Conservation (phyloP, 1,140 invertebrate genomes). For the Armadillidium nasatum region DNA sequence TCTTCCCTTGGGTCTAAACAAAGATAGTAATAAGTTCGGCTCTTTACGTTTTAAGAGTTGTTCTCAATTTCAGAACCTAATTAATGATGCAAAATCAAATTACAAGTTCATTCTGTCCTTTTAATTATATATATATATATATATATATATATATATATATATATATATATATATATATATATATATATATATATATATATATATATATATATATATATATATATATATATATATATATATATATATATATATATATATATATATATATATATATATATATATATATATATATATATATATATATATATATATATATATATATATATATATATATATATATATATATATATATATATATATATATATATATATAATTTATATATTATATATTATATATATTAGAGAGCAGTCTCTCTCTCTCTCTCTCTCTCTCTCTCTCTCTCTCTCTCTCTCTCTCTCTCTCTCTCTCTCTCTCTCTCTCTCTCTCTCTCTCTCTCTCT, state of each 20-base stretch:
- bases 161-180: constrained; percentile 11
- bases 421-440: constrained; percentile 11
- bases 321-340: constrained; percentile 11
- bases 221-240: constrained; percentile 13
- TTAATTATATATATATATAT: neutral
- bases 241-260: constrained; percentile 4
- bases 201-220: constrained; percentile 11
- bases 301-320: constrained; percentile 13
- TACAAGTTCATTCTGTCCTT: neutral
- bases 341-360: constrained; percentile 13
- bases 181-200: constrained; percentile 11
- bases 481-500: constrained; percentile 11
- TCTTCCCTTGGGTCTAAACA: too few relatives aligned
- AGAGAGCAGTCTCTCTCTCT: neutral
- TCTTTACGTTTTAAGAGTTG: too few relatives aligned
- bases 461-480: constrained; percentile 8
- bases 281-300: constrained; percentile 9
- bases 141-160: constrained; percentile 11
- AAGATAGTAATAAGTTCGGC: too few relatives aligned
- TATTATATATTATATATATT: neutral
- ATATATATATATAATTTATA: constrained; percentile 6
- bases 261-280: constrained; percentile 9
- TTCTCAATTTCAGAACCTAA: too few relatives aligned
- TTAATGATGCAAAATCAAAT: too few relatives aligned
- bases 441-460: constrained; percentile 11